Conservation (phyloP, 2,888 invertebrate genomes). For the Acanthacorydalis orientalis region DNA sequence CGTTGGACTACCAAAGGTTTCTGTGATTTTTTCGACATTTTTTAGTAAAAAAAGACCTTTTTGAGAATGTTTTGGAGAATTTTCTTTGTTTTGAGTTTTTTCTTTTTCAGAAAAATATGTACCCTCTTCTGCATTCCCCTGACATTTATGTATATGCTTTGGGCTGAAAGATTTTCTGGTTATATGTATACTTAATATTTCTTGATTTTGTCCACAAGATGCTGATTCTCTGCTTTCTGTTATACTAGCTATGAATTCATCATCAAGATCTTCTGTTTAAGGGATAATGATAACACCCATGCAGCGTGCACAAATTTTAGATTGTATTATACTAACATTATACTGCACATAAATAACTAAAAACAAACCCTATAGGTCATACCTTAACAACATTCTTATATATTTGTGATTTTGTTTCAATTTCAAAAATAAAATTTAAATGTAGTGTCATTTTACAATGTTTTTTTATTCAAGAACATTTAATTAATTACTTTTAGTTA, state of each 20-base stretch:
- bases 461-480: too few species aligned
- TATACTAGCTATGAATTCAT: constrained; percentile 18
- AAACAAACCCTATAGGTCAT: background rate
- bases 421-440: too few species aligned
- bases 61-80: constrained; percentile 18
- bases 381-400: too few species aligned
- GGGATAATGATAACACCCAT: background rate
- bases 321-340: background rate
- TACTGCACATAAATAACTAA: constrained; percentile 3
- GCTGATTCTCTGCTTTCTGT: background rate
- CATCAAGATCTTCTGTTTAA: constrained; percentile 25
- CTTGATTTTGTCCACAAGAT: too few species aligned
- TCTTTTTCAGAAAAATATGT: background rate
- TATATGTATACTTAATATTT: too few species aligned
- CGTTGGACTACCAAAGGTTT: background rate
- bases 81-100: constrained; percentile 11
- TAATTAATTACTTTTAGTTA: too few species aligned
- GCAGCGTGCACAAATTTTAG: constrained; percentile 4
- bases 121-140: background rate
- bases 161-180: background rate
- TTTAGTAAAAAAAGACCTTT: constrained; percentile 8
- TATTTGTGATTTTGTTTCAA: too few species aligned
- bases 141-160: background rate
- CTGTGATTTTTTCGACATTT: background rate
- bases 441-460: too few species aligned